Evolutionary conservation across 2,113 vertebrate genomes (phyloP).

Genomic region (Phrynosoma platyrhinos): DNA sequence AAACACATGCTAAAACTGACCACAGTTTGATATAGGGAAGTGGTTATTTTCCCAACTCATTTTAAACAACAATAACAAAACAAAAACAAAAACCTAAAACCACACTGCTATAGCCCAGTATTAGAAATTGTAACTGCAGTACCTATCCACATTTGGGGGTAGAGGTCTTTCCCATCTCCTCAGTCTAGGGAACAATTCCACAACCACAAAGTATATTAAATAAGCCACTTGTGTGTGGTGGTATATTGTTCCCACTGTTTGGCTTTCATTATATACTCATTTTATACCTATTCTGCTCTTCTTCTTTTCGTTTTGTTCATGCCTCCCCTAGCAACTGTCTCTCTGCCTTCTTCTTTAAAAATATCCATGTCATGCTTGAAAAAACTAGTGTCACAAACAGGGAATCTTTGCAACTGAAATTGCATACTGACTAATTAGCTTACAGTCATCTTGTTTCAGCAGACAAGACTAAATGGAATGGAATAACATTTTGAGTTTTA

Average conservation of each 20-base stretch:
- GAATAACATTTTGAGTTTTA: slow-evolving; percentile 42
- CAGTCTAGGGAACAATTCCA: neutral
- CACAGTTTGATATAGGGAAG: too few species aligned
- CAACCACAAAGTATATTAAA: neutral
- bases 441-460: slow-evolving; percentile 29
- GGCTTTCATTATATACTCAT: neutral
- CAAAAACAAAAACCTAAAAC: too few species aligned
- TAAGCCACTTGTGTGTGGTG: neutral
- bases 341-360: neutral
- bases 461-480: slow-evolving; percentile 3
- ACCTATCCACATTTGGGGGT: neutral
- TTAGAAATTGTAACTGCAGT: neutral
- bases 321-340: neutral
- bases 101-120: neutral
- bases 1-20: too few species aligned
- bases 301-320: neutral
- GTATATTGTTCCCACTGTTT: neutral
- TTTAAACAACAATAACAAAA: too few species aligned
- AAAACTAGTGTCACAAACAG: neutral
- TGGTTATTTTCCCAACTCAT: neutral
- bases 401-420: slow-evolving; percentile 26
- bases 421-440: neutral
- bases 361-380: neutral
- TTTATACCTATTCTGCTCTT: neutral
- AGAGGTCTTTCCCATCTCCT: neutral